Base-by-base conservation (phyloP, 1,140 invertebrate genomes). In the Batillaria attramentaria region DNA sequence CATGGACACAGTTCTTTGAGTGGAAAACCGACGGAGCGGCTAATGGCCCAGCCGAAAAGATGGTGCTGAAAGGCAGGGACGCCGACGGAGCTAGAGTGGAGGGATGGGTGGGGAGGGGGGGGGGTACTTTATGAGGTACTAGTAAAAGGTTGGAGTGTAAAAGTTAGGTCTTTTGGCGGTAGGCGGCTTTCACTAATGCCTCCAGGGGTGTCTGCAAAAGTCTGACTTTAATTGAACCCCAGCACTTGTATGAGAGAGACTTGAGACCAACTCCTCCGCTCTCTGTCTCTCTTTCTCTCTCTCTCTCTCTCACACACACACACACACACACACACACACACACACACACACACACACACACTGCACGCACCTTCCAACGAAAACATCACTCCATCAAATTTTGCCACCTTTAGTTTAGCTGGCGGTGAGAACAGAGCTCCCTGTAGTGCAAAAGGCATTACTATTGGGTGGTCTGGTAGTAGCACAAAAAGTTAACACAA, bases 231-330 rank as follows among this genome's bases (percentile, higher is more conserved):
- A 13, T 13, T 18, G 16, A n/a, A 16, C n/a, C 46, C 16, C 46
- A 54, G 1, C 16, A 18, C 2, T 16, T 54, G 16, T n/a, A 16
- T 54, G 46, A 54, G 46, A 54, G 46, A 18, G n/a, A n/a, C 24
- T 28, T 24, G 20, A 13, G 4, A 20, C 57, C 31, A 20, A 4
- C 8, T 60, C 57, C 31, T 28, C 31, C 57, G 24, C 24, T 60
- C 57, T 60, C 57, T 24, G 57, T 60, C 24, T 24, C 57, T 60
- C 57, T 6, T 28, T 60, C 4, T 60, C 57, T 24, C 57, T 24
- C 57, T 60, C 33, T 69, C 39, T 37, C 66, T 69, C 28, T 35
- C 66, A 69, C 33, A 69, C 66, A 69, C 31, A 69, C 37, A 69
- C 37, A 41, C 31, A 69, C 37, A 69, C 33, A 69, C 37, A 41